Percentiles rank a stretch among this genome's conserved stretches.
Evolutionary conservation across 1,140 invertebrate genomes (phyloP).

Genomic region (Plectrocnemia conspersa): DNA sequence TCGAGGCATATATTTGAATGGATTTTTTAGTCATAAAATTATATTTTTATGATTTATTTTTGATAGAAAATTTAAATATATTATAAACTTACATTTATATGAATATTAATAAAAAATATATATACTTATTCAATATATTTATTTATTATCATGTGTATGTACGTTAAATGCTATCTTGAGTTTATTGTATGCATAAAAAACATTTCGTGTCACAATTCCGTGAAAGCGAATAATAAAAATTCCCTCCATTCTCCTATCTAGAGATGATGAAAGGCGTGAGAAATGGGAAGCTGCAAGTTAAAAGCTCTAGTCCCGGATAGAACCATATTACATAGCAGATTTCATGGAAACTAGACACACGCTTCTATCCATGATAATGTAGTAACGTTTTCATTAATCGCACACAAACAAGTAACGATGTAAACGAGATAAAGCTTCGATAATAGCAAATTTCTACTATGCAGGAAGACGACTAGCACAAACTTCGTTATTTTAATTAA

Average conservation of each 20-base stretch:
- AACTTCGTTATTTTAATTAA: background rate
- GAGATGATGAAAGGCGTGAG: background rate
- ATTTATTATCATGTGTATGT: too few species aligned
- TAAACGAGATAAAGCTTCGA: background rate
- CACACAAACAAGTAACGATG: background rate
- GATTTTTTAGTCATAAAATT: too few species aligned
- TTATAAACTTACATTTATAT: too few species aligned
- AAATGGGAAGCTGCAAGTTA: background rate
- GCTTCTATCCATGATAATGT: background rate
- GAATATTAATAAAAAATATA: too few species aligned
- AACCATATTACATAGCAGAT: background rate
- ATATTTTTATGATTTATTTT: too few species aligned
- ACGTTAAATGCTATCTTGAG: background rate
- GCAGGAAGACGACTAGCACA: background rate
- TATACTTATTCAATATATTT: too few species aligned
- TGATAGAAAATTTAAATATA: constrained; percentile 19
- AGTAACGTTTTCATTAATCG: background rate
- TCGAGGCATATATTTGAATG: too few species aligned
- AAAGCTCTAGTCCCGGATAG: background rate
- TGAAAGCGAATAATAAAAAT: constrained; percentile 3
- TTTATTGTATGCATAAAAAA: background rate
- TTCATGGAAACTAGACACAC: constrained; percentile 2
- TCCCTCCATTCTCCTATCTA: background rate
- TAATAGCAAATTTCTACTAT: background rate
- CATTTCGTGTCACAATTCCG: constrained; percentile 5